Base-by-base conservation (phyloP, 2,888 invertebrate species). In the Epinotia ramella region DNA sequence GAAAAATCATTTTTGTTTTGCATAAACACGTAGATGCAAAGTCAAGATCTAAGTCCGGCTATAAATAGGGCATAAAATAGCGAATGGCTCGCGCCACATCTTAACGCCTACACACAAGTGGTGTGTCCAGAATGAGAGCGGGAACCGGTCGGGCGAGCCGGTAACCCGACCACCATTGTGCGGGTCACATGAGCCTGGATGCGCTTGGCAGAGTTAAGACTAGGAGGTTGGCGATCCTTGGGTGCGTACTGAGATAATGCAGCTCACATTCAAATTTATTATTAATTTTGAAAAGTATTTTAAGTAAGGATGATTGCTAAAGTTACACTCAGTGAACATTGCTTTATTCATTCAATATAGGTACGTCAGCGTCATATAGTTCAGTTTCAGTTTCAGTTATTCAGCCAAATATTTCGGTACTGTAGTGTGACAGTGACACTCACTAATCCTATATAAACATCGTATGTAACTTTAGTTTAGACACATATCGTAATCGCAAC, bases 81-180 rank as follows among this genome's bases (percentile, higher is more conserved):
- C 62, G 66, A 49, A 40, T 63, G 67, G 67, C 73, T 60, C 73
- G 73, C 67, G 73, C 73, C 24, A 60, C 70, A 77, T 57, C 56
- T 70, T 40, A 33, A 70, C 79, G 74, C 81, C 83, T 77, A 81
- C 79, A 63, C 44, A 11, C 40, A 67, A 59, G 59, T 28, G 49
- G 70, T 60, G 66, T 65, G 78, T 77, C 76, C 79, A 83, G 80
- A 80, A 82, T 79, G 81, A 81, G 82, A 83, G 78, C 81, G 84
- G 79, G 75, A 57, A 91, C 92, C 89, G 90, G 91, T 90, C 80
- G 80, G 87, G 77, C 76, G 18, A 78, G 78, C 86, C 88, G 87
- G 92, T 88, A 91, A 92, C 86, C 87, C 83, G 90, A 91, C 86
- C 84, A 79, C 78, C 83, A 90, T 92, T 92, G 92, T 91, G 76